These are phyloP conservation scores for Hipposideros armiger DNA, from an alignment of 2,113 vertebrate species.

Conservation along the genomic window DNA sequence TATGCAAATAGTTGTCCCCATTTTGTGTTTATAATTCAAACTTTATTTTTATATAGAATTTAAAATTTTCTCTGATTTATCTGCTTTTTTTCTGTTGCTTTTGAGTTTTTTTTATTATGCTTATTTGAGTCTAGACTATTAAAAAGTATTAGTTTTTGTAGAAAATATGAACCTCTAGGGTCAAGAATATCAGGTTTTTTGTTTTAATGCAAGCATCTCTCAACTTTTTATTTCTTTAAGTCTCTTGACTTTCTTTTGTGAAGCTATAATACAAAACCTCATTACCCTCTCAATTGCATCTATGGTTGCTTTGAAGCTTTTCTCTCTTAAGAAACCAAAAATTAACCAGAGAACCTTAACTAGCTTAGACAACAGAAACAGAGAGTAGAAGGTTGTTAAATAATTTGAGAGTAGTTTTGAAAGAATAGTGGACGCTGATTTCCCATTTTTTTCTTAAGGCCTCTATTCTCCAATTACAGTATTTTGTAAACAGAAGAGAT, in stretches of 20 bases:
- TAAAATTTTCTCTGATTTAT: not conserved
- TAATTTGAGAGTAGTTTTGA: not conserved
- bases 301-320: slow-evolving; percentile 17
- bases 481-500: not conserved
- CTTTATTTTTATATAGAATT: not conserved
- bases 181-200: not conserved
- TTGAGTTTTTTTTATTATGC: not conserved
- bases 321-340: slow-evolving; percentile 23
- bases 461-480: not conserved
- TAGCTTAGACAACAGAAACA: not conserved
- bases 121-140: not conserved
- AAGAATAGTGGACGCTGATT: not conserved
- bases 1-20: not conserved
- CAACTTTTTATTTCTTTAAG: not conserved
- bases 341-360: not conserved
- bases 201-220: not conserved
- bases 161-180: not conserved
- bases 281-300: not conserved
- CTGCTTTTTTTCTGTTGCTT: not conserved
- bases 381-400: not conserved
- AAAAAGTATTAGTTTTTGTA: not conserved
- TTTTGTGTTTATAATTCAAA: slow-evolving; percentile 28
- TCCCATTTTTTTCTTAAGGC: not conserved
- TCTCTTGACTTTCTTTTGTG: not conserved
- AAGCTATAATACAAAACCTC: not conserved